A percentile compares a stretch with the other conserved stretches of the same genome.
Evolutionary conservation across 2,888 invertebrate genomes (phyloP).

Genomic region (Lepidocyrtoides sp.): DNA sequence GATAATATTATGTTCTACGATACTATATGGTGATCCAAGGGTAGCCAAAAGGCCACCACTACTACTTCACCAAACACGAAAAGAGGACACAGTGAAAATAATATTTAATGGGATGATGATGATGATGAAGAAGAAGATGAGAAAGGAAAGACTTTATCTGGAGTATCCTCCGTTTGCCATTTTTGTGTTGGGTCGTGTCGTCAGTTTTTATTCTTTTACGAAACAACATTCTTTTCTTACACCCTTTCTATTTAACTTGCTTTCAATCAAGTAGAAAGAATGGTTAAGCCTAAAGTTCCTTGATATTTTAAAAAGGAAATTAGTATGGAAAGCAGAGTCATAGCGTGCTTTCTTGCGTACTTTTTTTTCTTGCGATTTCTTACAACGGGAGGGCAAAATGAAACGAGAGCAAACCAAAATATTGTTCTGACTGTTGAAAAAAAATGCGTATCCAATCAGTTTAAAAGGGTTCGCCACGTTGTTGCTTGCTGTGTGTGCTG

Average conservation of each 20-base stretch:
- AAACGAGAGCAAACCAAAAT: neutral
- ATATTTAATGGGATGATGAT: neutral
- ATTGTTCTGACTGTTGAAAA: neutral
- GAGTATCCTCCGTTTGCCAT: neutral
- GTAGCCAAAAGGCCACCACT: neutral
- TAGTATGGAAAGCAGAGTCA: neutral
- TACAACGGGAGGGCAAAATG: neutral
- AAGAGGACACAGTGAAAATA: neutral
- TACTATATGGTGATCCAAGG: neutral
- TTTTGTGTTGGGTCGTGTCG: neutral
- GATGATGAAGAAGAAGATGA: neutral
- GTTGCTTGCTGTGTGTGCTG: neutral
- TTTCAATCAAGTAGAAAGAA: constrained; percentile 7
- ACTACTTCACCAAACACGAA: neutral
- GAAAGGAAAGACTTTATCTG: neutral
- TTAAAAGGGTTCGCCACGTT: neutral
- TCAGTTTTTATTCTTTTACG: neutral
- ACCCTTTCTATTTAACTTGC: neutral
- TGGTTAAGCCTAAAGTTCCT: neutral
- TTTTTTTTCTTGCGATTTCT: too few species aligned
- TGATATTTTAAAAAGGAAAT: neutral
- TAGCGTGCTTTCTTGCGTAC: neutral
- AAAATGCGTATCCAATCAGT: neutral
- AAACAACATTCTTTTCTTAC: neutral
- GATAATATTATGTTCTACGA: constrained; percentile 6